phyloP scores from a whole-genome alignment of 2,797 vertebrate species.

The Amblyraja radiata region DNA sequence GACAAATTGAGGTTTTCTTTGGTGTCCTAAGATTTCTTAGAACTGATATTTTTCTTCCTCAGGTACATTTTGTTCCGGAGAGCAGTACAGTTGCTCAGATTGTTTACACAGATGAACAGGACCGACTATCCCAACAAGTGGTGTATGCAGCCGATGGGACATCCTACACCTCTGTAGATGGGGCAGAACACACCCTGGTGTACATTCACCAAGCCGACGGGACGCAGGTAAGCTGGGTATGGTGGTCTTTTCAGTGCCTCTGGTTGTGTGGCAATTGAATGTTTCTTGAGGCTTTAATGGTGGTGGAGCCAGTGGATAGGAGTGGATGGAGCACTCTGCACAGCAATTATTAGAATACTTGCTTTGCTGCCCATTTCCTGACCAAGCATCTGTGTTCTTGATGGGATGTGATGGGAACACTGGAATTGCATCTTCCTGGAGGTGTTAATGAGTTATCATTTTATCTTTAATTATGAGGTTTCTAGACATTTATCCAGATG shows the following conservation, averaged over 20 bases:
- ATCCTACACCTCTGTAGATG: conserved; percentile 90
- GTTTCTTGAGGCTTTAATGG: neutral
- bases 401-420: neutral
- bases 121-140: conserved; percentile 80
- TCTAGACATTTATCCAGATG: neutral
- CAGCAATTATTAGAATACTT: neutral
- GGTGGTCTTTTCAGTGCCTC: neutral
- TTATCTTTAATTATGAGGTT: neutral
- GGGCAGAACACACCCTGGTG: conserved; percentile 89
- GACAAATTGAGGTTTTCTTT: neutral
- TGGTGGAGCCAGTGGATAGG: neutral
- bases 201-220: conserved; percentile 96
- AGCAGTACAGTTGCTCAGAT: conserved; percentile 85
- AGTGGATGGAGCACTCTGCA: neutral
- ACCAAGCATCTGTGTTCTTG: neutral
- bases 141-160: conserved; percentile 86
- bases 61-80: conserved; percentile 90
- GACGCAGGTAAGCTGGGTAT: conserved; percentile 66
- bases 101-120: conserved; percentile 85
- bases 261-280: neutral
- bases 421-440: neutral
- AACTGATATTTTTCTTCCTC: conserved; percentile 37
- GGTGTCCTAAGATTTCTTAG: neutral
- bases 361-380: neutral
- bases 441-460: neutral